Evolutionary conservation across 2,113 vertebrate species (phyloP), one percentile per base, ranked within the genome.

Genomic region (Uria lomvia): DNA sequence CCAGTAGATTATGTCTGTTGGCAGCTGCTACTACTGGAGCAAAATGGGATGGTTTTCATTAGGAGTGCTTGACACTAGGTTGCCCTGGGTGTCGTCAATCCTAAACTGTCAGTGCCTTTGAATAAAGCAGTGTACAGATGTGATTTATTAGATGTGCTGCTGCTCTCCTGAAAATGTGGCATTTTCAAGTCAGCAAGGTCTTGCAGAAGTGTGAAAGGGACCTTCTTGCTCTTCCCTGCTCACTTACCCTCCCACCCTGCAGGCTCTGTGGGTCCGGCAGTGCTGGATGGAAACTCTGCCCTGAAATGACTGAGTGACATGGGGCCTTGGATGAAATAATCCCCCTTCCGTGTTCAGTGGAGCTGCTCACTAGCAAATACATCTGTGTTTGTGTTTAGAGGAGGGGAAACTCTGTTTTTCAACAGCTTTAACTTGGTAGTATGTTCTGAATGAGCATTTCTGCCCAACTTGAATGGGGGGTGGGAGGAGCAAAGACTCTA

Each of bases 81-180:
- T 97, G 97, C 97, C 97, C 97, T 91, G 92, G 85, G 96, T 96
- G 95, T 98, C 97, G 97, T 98, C 97, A 98, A 98, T 98, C 97
- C 96, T 97, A 91, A 96, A 83, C 96, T 98, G 97, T 98, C 98
- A 98, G 94, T 80, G 96, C 90, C 96, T 94, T 49, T 90, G 96
- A 97, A 98, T 97, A 94, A 97, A 96, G 96, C 92, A 84, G 90
- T 6, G 83, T 89, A 27, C 91, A 92, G 95, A 96, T 92, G 96
- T 97, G 97, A 98, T 98, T 97, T 97, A 97, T 96, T 86, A 43
- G 94, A 77, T 32, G 76, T 88, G 95, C 77, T 90, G 95, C 93
- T 89, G 95, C 90, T 76, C 42, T 90, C 94, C 95, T 56, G 94
- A 62, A 96, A 97, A 96, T 62, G 81, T 89, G 95, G 94, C 70